Evolutionary conservation across 2,888 invertebrate species (phyloP).

Genomic region (Amblyjoppa fuscipennis): DNA sequence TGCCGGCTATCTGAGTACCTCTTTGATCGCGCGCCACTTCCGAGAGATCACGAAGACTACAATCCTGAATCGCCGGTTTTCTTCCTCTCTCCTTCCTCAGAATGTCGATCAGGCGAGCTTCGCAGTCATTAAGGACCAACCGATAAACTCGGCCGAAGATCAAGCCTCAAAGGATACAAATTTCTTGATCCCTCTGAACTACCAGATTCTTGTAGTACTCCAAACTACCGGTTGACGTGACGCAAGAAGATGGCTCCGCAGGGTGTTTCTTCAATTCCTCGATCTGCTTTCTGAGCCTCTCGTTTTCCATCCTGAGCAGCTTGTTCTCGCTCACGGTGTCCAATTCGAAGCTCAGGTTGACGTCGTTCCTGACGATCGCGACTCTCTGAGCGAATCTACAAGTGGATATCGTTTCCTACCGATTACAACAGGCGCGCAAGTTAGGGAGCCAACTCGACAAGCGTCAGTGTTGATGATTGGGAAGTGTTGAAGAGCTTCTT

Average conservation of each 20-base stretch:
- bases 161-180: slow-evolving; percentile 81
- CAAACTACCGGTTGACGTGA: slow-evolving; percentile 63
- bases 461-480: too few species aligned
- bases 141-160: neutral
- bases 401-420: slow-evolving; percentile 86
- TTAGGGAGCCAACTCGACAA: slow-evolving; percentile 43
- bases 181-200: slow-evolving; percentile 82
- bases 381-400: slow-evolving; percentile 87
- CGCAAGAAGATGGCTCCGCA: slow-evolving; percentile 7
- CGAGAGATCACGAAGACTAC: neutral
- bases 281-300: slow-evolving; percentile 81
- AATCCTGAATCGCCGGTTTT: neutral
- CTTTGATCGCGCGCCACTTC: slow-evolving; percentile 20
- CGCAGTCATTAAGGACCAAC: slow-evolving; percentile 24
- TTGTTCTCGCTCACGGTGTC: slow-evolving; percentile 85
- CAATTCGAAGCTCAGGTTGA: slow-evolving; percentile 83
- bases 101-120: slow-evolving; percentile 74
- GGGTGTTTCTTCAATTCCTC: slow-evolving; percentile 73
- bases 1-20: slow-evolving; percentile 32
- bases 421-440: slow-evolving; percentile 67
- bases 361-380: slow-evolving; percentile 85
- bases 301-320: slow-evolving; percentile 84
- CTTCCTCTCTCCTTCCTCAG: slow-evolving; percentile 69
- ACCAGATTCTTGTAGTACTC: slow-evolving; percentile 81
- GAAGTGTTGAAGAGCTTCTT: too few species aligned